Base-by-base conservation (phyloP, 30 jellyfish, hydroid and myxozoan species). In the Aurelia aurita region DNA sequence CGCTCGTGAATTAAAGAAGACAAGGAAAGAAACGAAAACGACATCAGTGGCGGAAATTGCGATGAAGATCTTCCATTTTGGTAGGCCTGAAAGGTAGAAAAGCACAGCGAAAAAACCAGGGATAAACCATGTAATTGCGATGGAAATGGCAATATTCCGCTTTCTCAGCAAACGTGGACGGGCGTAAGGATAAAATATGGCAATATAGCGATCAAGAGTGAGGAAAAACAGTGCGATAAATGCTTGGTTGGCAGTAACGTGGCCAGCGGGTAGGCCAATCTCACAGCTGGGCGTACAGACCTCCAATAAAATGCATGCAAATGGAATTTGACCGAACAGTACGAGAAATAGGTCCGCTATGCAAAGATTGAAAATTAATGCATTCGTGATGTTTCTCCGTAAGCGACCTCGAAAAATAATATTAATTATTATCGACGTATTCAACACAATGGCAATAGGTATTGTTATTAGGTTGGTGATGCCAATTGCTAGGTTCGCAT, bases 281-380 rank as follows among this genome's bases (percentile, higher is more conserved):
- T 49, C 23, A 59, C 94, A 84, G 0, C 44, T 58, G 27, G 22
- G 35, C 3, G 39, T 0, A 3, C 79, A 71, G 34, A 19, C 66
- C 2, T 19, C 16, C 23, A 58, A 8, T 7, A 59, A 26, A 39
- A 43, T 58, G 72, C 31, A 15, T 21, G 72, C 77, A 44, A 84
- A 58, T 14, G 81, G 65, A 31, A 71, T 3, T 20, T 76, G 89
- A 2, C 45, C 79, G 16, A 47, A 12, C 16, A 84, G 16, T 3
- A 72, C 55, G 66, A 84, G 49, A 22, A 60, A 28, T 23, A 62
- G 23, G 58, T 84, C 87, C 53, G 66, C 82, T 23, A 84, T 9
- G 66, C 94, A 84, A 19, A 84, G n/a, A 69, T 84, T 84, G 35
- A 72, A 54, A 14, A 77, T 84, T 14, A 84, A 35, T 22, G 71